A percentile compares a stretch with the other conserved stretches of the same genome.
Conservation (phyloP, 2,113 vertebrate species). For the Lepisosteus osseus region DNA sequence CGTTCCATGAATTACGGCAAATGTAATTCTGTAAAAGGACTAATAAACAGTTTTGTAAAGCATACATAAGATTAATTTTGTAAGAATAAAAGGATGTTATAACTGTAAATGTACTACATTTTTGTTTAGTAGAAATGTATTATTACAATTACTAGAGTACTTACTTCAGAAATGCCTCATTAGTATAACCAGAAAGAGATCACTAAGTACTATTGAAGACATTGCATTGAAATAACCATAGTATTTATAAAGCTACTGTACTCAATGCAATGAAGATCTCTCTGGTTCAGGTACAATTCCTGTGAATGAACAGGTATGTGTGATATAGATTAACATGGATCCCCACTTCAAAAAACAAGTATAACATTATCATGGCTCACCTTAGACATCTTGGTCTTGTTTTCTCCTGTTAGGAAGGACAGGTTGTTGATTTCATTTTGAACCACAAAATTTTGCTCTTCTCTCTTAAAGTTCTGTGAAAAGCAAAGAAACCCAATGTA, state of each 20-base stretch:
- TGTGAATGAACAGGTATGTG: neutral
- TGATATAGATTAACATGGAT: neutral
- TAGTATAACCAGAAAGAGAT: constrained; percentile 1
- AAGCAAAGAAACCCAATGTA: too few relatives aligned
- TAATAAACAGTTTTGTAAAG: too few relatives aligned
- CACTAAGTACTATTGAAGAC: neutral
- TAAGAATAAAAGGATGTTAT: neutral
- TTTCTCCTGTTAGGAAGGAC: constrained; percentile 95
- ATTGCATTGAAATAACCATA: neutral
- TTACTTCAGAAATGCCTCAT: constrained; percentile 3
- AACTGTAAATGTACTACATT: neutral
- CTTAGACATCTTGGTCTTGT: constrained; percentile 97
- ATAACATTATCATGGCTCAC: constrained; percentile 51
- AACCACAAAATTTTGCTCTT: constrained; percentile 99
- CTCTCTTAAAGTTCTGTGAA: constrained; percentile 93
- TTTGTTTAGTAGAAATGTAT: too few relatives aligned
- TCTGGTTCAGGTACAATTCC: neutral
- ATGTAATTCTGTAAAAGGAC: too few relatives aligned
- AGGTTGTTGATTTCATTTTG: constrained; percentile 99
- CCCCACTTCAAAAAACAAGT: neutral
- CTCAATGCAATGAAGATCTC: neutral
- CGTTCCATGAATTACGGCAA: too few relatives aligned
- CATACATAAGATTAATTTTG: too few relatives aligned
- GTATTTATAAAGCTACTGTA: constrained; percentile 3
- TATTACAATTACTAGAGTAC: neutral